A percentile compares a stretch with the other conserved stretches of the same genome.
phyloP scores from a whole-genome alignment of 1,140 invertebrate genomes.

The Calliopsis andreniformis region DNA sequence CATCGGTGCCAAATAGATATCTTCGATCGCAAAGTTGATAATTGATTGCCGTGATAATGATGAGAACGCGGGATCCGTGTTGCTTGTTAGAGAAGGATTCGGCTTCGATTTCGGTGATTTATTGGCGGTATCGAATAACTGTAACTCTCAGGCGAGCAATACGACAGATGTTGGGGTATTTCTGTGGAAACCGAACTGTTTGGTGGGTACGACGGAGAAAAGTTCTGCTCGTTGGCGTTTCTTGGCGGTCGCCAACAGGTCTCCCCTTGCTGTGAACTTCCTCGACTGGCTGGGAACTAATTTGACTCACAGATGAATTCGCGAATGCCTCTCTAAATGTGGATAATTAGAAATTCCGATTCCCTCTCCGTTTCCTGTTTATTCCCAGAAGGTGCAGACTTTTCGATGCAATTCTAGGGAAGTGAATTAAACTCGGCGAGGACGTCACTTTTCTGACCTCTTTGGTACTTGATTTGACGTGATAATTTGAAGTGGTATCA shows the following conservation, averaged over 20 bases:
- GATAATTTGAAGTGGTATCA: too few species aligned
- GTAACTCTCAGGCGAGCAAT: neutral
- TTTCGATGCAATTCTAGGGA: neutral
- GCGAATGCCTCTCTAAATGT: neutral
- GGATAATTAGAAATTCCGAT: constrained; percentile 2
- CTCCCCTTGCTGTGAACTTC: neutral
- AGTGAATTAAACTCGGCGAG: too few species aligned
- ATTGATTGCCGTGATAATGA: constrained; percentile 24
- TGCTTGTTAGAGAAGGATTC: constrained; percentile 18
- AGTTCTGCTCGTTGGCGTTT: neutral
- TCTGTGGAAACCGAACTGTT: neutral
- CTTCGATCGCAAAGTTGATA: constrained; percentile 9
- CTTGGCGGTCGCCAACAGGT: neutral
- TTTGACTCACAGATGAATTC: constrained; percentile 8
- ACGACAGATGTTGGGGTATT: neutral
- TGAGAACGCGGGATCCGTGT: neutral
- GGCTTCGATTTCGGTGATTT: constrained; percentile 16
- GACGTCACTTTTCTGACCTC: too few species aligned
- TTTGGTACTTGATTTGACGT: too few species aligned
- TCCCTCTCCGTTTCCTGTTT: neutral
- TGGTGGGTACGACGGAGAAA: neutral
- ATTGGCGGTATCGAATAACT: neutral
- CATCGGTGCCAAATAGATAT: neutral
- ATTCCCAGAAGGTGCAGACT: neutral
- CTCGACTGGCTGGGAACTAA: neutral